Conservation (phyloP, 2,113 vertebrate species). For the Ochotona princeps region DNA sequence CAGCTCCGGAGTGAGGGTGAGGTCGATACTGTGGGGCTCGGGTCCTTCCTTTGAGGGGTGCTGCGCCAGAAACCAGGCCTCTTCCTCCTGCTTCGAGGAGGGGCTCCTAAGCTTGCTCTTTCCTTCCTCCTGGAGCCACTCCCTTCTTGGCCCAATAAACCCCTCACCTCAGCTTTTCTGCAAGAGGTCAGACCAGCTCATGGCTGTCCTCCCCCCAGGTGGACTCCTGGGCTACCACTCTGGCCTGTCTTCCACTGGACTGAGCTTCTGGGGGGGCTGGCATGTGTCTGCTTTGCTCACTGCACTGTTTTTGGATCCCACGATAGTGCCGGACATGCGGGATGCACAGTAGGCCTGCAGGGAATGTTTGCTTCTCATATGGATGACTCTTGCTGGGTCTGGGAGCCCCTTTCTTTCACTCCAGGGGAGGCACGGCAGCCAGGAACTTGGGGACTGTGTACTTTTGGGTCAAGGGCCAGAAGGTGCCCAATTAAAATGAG, state of each 20-base stretch:
- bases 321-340: too few species aligned
- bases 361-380: not conserved
- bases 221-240: rapidly evolving
- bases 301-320: not conserved
- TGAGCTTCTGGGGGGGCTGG: not conserved
- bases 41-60: not conserved
- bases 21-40: not conserved
- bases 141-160: not conserved
- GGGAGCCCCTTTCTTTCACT: not conserved
- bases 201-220: too few species aligned
- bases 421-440: not conserved
- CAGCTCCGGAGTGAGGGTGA: not conserved
- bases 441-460: not conserved
- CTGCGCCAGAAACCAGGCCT: not conserved
- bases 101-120: not conserved
- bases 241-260: not conserved
- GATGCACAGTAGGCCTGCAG: not conserved
- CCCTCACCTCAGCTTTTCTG: not conserved
- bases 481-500: not conserved
- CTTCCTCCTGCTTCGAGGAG: not conserved
- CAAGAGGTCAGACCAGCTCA: not conserved
- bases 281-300: not conserved
- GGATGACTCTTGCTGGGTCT: not conserved
- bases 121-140: not conserved
- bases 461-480: rapidly evolving